Percentiles rank a stretch among this genome's conserved stretches.
Conservation (phyloP, 2,888 invertebrate species). For the Pandemis corylana region DNA sequence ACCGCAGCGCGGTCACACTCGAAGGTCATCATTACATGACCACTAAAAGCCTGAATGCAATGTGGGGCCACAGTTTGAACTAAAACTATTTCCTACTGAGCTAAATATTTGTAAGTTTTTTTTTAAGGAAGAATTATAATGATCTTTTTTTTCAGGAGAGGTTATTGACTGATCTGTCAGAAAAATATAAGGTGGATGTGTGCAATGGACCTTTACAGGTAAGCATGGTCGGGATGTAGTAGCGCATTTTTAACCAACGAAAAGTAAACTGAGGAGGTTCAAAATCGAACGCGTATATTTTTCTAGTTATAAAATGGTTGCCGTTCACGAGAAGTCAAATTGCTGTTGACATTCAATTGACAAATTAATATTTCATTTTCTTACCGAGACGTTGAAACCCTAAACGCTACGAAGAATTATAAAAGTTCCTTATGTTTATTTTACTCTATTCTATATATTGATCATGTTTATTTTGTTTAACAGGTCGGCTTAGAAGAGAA, state of each 20-base stretch:
- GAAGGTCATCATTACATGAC: no score
- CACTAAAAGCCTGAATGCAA: no score
- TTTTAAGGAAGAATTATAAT: background rate
- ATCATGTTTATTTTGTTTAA: slow-evolving; percentile 36
- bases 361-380: no score
- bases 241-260: no score
- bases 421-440: background rate
- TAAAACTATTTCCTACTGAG: no score
- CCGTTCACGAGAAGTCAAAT: no score
- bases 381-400: background rate
- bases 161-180: slow-evolving; percentile 73
- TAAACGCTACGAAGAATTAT: background rate
- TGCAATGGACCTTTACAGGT: slow-evolving; percentile 80
- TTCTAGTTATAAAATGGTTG: no score
- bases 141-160: slow-evolving; percentile 69
- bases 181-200: slow-evolving; percentile 68
- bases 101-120: background rate
- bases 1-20: no score
- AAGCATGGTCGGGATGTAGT: background rate
- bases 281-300: no score
- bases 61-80: no score
- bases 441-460: background rate
- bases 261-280: no score
- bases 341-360: no score
- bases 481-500: slow-evolving; percentile 84